Percentiles rank a stretch among this genome's conserved stretches.
phyloP scores from a whole-genome alignment of 23 tunicate species.

The Pegea sp. region DNA sequence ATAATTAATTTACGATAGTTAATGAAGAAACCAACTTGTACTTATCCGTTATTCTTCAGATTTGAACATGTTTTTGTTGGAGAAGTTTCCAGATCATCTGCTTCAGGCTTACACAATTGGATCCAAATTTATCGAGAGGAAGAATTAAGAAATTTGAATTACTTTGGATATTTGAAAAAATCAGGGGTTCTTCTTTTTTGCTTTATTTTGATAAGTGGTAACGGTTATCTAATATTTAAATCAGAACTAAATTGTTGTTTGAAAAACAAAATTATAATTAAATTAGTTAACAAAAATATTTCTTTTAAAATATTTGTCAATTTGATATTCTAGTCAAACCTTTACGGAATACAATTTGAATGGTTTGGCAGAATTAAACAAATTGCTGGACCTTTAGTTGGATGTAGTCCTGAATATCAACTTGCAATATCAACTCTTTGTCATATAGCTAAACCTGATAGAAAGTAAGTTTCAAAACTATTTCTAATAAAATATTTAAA shows the following conservation, averaged over 20 bases:
- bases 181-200: too few relatives aligned
- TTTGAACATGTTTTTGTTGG: constrained; percentile 87
- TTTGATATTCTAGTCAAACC: constrained; percentile 22
- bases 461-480: constrained; percentile 66
- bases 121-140: constrained; percentile 48
- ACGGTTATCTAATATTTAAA: too few relatives aligned
- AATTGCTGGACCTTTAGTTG: constrained; percentile 17
- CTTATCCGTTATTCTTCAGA: constrained; percentile 6
- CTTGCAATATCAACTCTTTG: constrained; percentile 52
- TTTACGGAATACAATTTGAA: constrained; percentile 21
- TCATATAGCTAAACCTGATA: constrained; percentile 31
- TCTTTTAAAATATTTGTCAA: too few relatives aligned
- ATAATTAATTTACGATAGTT: not conserved
- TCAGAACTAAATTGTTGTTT: too few relatives aligned
- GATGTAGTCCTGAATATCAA: constrained; percentile 44
- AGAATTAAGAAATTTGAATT: constrained; percentile 16
- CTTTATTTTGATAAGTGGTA: too few relatives aligned
- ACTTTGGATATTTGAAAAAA: constrained; percentile 18
- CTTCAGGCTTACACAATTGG: constrained; percentile 81
- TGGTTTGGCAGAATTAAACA: constrained; percentile 42
- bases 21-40: not conserved
- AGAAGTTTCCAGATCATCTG: constrained; percentile 18
- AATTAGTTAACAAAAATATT: too few relatives aligned
- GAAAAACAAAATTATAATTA: too few relatives aligned
- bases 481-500: too few relatives aligned